Conservation (phyloP, 2,797 vertebrate genomes). For the Anabas testudineus region DNA sequence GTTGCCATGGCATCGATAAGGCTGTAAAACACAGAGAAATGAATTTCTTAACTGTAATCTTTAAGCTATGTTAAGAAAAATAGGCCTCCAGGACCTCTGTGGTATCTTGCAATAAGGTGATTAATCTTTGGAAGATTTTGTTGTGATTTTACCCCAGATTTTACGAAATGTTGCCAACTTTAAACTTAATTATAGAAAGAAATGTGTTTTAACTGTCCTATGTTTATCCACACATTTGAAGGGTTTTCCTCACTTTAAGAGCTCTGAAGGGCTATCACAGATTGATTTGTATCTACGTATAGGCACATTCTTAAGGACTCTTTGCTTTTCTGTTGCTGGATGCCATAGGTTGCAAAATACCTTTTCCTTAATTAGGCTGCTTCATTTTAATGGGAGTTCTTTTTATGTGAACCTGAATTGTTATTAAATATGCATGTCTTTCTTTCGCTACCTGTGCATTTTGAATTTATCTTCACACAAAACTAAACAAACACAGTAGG, state of each 20-base stretch:
- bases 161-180: conserved; percentile 4
- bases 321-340: not conserved
- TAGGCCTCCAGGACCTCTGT: not conserved
- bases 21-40: conserved; percentile 7
- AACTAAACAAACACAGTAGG: not conserved
- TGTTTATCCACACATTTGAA: conserved; percentile 11
- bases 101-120: not conserved
- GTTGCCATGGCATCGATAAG: not conserved
- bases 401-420: not conserved
- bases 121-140: not conserved
- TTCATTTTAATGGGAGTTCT: not conserved
- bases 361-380: not conserved
- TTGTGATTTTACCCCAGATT: not conserved
- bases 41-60: not conserved
- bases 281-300: not conserved
- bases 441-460: not conserved
- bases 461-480: not conserved
- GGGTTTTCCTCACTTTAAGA: not conserved
- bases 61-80: not conserved
- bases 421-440: not conserved
- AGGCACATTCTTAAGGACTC: not conserved
- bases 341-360: not conserved
- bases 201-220: not conserved
- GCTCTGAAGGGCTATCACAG: no score
- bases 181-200: conserved; percentile 1